A percentile compares a stretch with the other conserved stretches of the same genome.
Conservation (phyloP, 2,888 invertebrate genomes). For the Athripsodes cinereus region DNA sequence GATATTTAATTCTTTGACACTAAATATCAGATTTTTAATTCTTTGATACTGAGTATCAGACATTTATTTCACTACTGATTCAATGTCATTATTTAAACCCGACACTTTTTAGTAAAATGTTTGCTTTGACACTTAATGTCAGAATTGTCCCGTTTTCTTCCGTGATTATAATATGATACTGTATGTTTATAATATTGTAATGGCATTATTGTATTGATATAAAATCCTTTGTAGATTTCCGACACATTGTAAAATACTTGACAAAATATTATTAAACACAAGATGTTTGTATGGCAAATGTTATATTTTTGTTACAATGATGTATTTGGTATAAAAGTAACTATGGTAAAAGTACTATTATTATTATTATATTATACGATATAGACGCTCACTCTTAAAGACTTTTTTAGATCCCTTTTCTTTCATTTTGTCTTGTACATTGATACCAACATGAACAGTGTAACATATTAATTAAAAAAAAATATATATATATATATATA, state of each 20-base stretch:
- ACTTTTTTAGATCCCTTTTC: not conserved
- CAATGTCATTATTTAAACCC: too few relatives aligned
- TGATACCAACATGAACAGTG: not conserved
- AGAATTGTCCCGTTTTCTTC: too few relatives aligned
- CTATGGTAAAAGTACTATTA: not conserved
- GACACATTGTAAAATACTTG: not conserved
- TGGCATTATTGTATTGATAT: not conserved
- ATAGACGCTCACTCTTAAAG: not conserved
- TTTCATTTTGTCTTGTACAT: not conserved
- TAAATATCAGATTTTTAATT: too few relatives aligned
- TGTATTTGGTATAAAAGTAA: conserved; percentile 6
- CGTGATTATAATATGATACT: too few relatives aligned
- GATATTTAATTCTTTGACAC: too few relatives aligned
- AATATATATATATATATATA: too few relatives aligned
- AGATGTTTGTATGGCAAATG: conserved; percentile 7
- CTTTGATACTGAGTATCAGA: too few relatives aligned
- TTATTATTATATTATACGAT: not conserved
- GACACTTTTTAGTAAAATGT: not conserved
- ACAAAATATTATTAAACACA: not conserved
- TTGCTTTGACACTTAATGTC: not conserved
- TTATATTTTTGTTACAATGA: conserved; percentile 18
- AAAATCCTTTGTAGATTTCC: not conserved
- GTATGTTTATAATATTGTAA: too few relatives aligned
- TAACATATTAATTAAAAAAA: too few relatives aligned
- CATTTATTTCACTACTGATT: too few relatives aligned